A percentile compares a stretch with the other conserved stretches of the same genome.
These are phyloP conservation scores for Drosophila burlai DNA, from an alignment of 1,140 invertebrate species.

Conservation along the genomic window DNA sequence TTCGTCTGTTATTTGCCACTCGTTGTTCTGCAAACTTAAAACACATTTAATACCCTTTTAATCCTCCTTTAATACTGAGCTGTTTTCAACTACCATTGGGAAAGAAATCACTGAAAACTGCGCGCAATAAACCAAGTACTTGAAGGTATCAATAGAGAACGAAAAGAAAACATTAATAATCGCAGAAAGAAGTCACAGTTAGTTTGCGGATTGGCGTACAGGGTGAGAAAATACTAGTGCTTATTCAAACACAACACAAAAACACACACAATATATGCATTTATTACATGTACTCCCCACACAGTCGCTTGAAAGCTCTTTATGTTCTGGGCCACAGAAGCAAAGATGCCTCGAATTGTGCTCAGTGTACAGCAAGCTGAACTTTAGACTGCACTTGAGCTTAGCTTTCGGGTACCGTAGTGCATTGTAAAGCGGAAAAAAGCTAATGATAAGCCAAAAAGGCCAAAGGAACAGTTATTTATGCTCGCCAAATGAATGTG, in stretches of 20 bases:
- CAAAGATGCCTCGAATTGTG: not conserved
- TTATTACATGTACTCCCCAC: not conserved
- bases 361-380: conserved; percentile 54
- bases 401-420: conserved; percentile 54
- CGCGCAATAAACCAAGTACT: conserved; percentile 11
- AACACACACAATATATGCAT: conserved; percentile 4
- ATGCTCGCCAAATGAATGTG: conserved; percentile 18
- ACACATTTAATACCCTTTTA: too few species aligned
- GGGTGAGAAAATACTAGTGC: conserved; percentile 22
- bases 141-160: conserved; percentile 9
- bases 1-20: not conserved
- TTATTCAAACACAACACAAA: conserved; percentile 2
- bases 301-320: not conserved
- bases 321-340: conserved; percentile 14
- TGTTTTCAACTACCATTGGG: not conserved
- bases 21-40: not conserved
- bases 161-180: conserved; percentile 2
- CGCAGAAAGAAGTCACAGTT: conserved; percentile 11
- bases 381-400: conserved; percentile 52
- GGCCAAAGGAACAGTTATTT: conserved; percentile 2
- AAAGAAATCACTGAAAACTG: not conserved
- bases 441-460: not conserved
- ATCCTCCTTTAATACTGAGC: not conserved
- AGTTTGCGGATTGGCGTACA: conserved; percentile 13
- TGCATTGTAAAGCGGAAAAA: conserved; percentile 39